A percentile compares a stretch with the other conserved stretches of the same genome.
phyloP scores from a whole-genome alignment of 2,888 invertebrate species.

The Heliconius erato region DNA sequence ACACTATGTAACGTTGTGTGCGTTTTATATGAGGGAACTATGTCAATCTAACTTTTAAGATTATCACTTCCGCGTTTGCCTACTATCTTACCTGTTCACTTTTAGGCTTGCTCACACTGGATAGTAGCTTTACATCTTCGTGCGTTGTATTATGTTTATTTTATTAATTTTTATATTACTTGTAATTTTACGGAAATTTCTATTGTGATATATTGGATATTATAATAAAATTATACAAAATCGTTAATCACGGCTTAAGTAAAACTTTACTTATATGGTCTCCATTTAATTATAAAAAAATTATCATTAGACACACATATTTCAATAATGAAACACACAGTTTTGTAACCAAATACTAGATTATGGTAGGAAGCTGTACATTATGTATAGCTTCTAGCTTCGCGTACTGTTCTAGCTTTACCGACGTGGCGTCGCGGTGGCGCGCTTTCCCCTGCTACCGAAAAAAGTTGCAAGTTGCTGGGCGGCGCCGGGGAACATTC shows the following conservation, averaged over 20 bases:
- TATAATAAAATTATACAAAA: background rate
- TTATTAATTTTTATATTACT: background rate
- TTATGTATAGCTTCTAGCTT: conserved; percentile 42
- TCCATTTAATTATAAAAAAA: background rate
- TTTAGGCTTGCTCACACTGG: conserved; percentile 59
- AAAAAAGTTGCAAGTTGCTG: conserved; percentile 85
- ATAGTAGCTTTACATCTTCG: conserved; percentile 31
- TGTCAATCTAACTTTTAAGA: conserved; percentile 85
- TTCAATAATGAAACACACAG: background rate
- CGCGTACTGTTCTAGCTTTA: conserved; percentile 50
- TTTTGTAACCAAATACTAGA: conserved; percentile 24
- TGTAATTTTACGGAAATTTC: background rate
- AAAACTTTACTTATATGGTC: background rate
- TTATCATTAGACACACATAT: background rate
- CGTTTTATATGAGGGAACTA: conserved; percentile 80
- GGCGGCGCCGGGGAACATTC: conserved; percentile 84
- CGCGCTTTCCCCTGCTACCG: conserved; percentile 78
- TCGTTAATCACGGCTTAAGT: background rate
- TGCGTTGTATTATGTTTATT: background rate
- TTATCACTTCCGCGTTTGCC: conserved; percentile 80
- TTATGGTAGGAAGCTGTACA: conserved; percentile 1
- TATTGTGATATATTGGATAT: background rate
- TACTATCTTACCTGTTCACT: conserved; percentile 68
- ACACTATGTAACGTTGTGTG: conserved; percentile 69
- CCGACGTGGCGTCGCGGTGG: conserved; percentile 74